Evolutionary conservation across 2,888 invertebrate species (phyloP), one percentile per base, ranked within the genome.

Genomic region (Parascotia fuliginaria): DNA sequence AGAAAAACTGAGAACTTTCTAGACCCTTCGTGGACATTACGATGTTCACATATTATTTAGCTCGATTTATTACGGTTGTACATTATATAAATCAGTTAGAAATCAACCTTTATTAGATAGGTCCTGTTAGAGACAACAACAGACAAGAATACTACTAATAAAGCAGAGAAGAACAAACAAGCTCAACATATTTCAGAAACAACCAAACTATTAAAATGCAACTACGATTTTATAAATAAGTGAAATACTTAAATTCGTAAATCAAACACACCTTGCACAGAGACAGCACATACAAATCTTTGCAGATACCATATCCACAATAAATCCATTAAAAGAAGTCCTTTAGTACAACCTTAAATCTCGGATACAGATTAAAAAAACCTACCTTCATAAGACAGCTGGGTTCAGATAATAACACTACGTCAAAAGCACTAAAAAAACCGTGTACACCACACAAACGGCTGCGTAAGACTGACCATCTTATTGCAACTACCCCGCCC

Each of bases 371-470:
- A 57, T n/a, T n/a, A 65, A 68, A 70, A 50, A 69, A 65, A 39
- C 22, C 68, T 79, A 82, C 83, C 83, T 82, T 63, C 38, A 59
- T 50, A 56, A 55, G 70, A 73, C 78, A 82, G 79, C 73, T 76
- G 81, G 43, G 66, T 66, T 57, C 64, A 66, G 63, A 85, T 81
- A 83, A 83, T 79, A 80, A 79, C 77, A 82, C 84, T 80, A 71
- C 72, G 73, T 79, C 78, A 77, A 75, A 74, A 75, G 73, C 66
- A 77, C 70, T 71, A 72, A 77, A 73, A 75, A 74, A 77, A 67
- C 77, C 82, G 81, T 84, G 81, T 84, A 77, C 64, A 73, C 80
- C 77, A 77, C 82, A 85, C 88, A 87, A 86, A 83, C 85, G 88
- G 85, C 78, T 83, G 81, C 79, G 77, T 80, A 77, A 81, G 73